Evolutionary conservation across 2,888 invertebrate species (phyloP), one percentile per base, ranked within the genome.

Genomic region (Tachina grossa): DNA sequence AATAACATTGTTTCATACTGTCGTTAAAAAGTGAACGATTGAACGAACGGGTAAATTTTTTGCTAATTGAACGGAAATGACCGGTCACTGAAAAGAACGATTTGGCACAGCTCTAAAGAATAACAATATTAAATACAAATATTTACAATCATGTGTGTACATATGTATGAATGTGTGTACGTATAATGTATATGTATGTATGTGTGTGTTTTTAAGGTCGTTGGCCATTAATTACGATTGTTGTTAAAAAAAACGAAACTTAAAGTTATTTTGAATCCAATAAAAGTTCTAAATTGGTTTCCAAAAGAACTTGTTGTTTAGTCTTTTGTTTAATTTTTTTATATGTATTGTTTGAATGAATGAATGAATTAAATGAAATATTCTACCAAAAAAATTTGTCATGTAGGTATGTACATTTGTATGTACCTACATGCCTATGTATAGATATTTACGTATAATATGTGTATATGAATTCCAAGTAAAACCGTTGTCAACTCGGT

Each of bases 211-310:
- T 14, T 45, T 85, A 85, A 85, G 84, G 84, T 85, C 84, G 84
- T 85, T 85, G 84, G 77, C 84, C 84, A 85, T 74, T 85, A 11
- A 71, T 79, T 71, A 79, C 79, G 39, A 72, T 74, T 74, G 74
- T 77, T 81, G 13, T 66, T 75, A 22, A 43, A 53, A 63, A 68
- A 61, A 53, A 31, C 5, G 31, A 31, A 68, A 51, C 74, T 68
- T 16, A 61, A 68, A 53, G 45, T 75, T 74, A 41, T 74, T 66
- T 53, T 47, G 19, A 39, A 47, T 81, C 22, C 39, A 61, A 65
- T 41, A 55, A 79, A 65, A 63, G 63, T 19, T 47, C 55, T 19
- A 19, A 51, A 41, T 22, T 11, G 16, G 16, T 9, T 61, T 61
- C 5, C 41, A n/a, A 16, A 11, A 61, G n/a, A 59, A 39, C 59